These are phyloP conservation scores for Lasioglossum leucozonium DNA, from an alignment of 2,888 invertebrate genomes.

Conservation along the genomic window DNA sequence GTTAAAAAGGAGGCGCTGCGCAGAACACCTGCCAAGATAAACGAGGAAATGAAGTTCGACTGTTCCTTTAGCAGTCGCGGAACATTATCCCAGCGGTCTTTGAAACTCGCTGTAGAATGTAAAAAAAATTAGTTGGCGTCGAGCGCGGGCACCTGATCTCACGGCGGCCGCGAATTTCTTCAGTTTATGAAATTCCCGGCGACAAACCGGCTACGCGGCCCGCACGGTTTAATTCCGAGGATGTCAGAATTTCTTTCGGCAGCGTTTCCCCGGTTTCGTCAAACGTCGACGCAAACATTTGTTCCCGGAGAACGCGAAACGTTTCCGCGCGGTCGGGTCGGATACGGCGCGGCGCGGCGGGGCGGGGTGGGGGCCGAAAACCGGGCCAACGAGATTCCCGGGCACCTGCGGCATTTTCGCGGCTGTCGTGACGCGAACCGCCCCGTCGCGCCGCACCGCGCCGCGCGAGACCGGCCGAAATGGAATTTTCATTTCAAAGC, in stretches of 20 bases:
- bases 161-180: neutral
- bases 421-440: slow-evolving; percentile 13
- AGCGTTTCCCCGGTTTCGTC: slow-evolving; percentile 1
- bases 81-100: neutral
- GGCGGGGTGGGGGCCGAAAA: neutral
- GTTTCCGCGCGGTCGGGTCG: slow-evolving; percentile 15
- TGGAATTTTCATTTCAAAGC: slow-evolving; percentile 58
- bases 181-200: slow-evolving; percentile 5
- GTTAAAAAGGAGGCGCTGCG: neutral
- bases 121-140: neutral
- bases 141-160: neutral
- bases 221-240: neutral
- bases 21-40: neutral
- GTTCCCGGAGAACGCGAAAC: slow-evolving; percentile 3
- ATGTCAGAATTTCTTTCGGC: slow-evolving; percentile 11
- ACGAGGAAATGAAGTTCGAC: neutral
- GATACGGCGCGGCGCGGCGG: neutral
- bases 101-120: neutral
- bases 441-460: neutral
- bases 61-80: neutral
- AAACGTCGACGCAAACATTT: slow-evolving; percentile 23
- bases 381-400: slow-evolving; percentile 46
- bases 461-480: slow-evolving; percentile 41
- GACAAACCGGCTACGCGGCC: neutral
- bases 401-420: slow-evolving; percentile 26